Conservation (phyloP, 2,888 invertebrate species). For the Rambutsinella grinnellia region DNA sequence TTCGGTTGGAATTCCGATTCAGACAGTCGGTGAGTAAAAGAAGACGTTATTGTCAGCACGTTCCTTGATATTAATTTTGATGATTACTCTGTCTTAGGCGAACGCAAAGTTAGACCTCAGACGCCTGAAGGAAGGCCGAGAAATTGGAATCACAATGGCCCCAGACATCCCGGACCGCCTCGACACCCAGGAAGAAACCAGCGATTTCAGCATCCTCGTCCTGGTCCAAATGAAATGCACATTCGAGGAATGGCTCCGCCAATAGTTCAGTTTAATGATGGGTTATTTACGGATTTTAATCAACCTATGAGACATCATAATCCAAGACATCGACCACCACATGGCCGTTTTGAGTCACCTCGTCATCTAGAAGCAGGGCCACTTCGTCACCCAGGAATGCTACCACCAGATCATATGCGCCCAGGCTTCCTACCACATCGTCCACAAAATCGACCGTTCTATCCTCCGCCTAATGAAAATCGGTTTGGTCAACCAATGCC, state of each 20-base stretch:
- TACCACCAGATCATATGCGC: constrained; percentile 12
- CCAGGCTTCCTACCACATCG: constrained; percentile 21
- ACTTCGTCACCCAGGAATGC: constrained; percentile 21
- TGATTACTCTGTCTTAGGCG: background rate
- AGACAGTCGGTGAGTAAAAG: constrained; percentile 56
- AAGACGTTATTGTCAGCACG: background rate
- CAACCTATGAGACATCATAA: constrained; percentile 54
- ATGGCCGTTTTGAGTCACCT: constrained; percentile 4
- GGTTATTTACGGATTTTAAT: constrained; percentile 61
- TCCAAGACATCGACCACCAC: constrained; percentile 24
- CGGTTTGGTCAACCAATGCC: constrained; percentile 14
- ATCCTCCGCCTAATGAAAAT: background rate
- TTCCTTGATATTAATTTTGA: background rate
- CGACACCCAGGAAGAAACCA: constrained; percentile 29
- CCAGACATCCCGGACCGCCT: constrained; percentile 25
- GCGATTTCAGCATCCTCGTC: constrained; percentile 20
- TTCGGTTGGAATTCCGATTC: constrained; percentile 50
- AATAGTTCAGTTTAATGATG: constrained; percentile 57
- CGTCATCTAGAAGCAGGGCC: constrained; percentile 18
- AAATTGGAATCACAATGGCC: constrained; percentile 45
- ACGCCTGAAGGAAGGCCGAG: constrained; percentile 26
- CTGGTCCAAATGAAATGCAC: constrained; percentile 6
- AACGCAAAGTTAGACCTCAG: constrained; percentile 20
- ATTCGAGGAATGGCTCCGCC: constrained; percentile 33
- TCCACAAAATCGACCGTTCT: constrained; percentile 8